Percentiles rank a stretch among this genome's conserved stretches.
Conservation (phyloP, 2,888 invertebrate species). For the Chalcosyrphus nemorum region DNA sequence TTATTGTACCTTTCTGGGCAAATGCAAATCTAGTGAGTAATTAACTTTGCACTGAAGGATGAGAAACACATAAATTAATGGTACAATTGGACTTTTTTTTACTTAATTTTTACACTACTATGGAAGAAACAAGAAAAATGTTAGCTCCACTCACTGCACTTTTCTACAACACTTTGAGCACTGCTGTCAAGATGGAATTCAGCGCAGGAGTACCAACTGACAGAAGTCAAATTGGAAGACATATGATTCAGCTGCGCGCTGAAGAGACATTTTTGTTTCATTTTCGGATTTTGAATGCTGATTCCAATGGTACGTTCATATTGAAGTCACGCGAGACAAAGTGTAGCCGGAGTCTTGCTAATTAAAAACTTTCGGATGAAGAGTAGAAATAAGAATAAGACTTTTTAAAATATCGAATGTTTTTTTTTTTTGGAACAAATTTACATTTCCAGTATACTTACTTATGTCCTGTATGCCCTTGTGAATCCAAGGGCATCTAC, state of each 20-base stretch:
- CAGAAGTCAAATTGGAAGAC: not conserved
- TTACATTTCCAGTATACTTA: too few relatives aligned
- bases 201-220: conserved; percentile 50
- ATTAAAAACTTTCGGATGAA: too few relatives aligned
- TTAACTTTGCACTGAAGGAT: conserved; percentile 39
- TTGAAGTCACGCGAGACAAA: too few relatives aligned
- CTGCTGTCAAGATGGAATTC: conserved; percentile 60
- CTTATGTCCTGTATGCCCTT: too few relatives aligned
- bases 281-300: not conserved
- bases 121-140: conserved; percentile 26
- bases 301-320: not conserved
- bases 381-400: too few relatives aligned
- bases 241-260: not conserved
- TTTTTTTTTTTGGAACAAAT: too few relatives aligned
- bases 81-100: too few relatives aligned
- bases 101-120: conserved; percentile 18
- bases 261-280: conserved; percentile 5
- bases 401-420: too few relatives aligned
- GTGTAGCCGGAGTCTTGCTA: too few relatives aligned
- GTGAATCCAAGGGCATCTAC: too few relatives aligned
- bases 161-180: conserved; percentile 38
- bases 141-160: conserved; percentile 32
- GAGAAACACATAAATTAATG: conserved; percentile 30
- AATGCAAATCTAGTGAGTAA: conserved; percentile 31
- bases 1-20: conserved; percentile 66